These are phyloP conservation scores for Erannis defoliaria DNA, from an alignment of 2,888 invertebrate species.

Conservation along the genomic window DNA sequence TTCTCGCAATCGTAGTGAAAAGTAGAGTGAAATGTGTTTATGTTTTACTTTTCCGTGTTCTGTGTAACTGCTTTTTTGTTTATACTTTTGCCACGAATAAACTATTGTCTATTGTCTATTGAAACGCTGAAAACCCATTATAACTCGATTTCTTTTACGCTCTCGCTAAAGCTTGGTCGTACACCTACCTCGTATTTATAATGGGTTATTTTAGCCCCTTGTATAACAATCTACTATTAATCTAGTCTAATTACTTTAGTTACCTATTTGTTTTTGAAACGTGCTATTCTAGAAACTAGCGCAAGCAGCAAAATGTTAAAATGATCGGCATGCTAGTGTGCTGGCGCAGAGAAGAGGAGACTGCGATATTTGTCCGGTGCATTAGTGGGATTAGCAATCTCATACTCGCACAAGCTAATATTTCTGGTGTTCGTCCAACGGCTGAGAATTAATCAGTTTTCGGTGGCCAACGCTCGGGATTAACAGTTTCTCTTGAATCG, in stretches of 20 bases:
- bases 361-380: constrained; percentile 81
- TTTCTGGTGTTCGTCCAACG: constrained; percentile 76
- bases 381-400: constrained; percentile 85
- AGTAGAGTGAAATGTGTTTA: no score
- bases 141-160: no score
- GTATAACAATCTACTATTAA: not conserved
- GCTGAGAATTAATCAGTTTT: constrained; percentile 81
- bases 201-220: no score
- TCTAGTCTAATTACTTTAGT: not conserved
- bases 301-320: constrained; percentile 51
- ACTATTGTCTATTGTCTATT: no score
- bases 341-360: constrained; percentile 58
- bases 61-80: no score
- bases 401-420: constrained; percentile 79
- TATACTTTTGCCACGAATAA: no score
- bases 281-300: constrained; percentile 9
- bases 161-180: no score
- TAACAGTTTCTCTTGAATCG: constrained; percentile 55
- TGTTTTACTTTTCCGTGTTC: no score
- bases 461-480: constrained; percentile 60
- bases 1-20: no score
- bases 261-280: no score
- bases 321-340: constrained; percentile 64
- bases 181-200: no score
- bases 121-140: no score